These are phyloP conservation scores for Lymantria dispar DNA, from an alignment of 2,888 invertebrate genomes.

Conservation along the genomic window DNA sequence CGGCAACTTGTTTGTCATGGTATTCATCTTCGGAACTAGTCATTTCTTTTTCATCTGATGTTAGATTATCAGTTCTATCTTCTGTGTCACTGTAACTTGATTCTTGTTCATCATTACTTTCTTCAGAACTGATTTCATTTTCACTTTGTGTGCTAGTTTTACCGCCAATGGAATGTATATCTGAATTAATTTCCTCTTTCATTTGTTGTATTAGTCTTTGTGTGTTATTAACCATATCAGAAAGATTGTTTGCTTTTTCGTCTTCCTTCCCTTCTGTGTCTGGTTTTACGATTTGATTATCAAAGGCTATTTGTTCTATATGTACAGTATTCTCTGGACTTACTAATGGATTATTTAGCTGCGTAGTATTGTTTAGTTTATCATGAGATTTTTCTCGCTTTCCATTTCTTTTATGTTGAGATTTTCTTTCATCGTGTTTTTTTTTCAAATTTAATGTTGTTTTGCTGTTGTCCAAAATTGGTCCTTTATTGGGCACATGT, in stretches of 20 bases:
- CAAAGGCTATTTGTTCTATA: not conserved
- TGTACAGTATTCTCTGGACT: not conserved
- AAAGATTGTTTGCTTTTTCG: slow-evolving; percentile 63
- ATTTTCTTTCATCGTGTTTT: not conserved
- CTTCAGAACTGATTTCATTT: slow-evolving; percentile 63
- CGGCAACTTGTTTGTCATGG: slow-evolving; percentile 17
- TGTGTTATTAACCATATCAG: slow-evolving; percentile 83
- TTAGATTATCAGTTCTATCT: slow-evolving; percentile 53
- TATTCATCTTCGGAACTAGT: slow-evolving; percentile 44
- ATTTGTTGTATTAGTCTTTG: slow-evolving; percentile 85
- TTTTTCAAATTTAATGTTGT: not conserved
- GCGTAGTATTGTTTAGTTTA: not conserved
- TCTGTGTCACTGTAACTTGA: slow-evolving; percentile 66
- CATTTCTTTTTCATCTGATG: slow-evolving; percentile 62
- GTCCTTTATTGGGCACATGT: not conserved
- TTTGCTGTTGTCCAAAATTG: not conserved
- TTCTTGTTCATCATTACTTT: slow-evolving; percentile 63
- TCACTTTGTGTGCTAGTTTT: slow-evolving; percentile 73
- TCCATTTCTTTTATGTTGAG: not conserved
- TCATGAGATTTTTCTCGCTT: not conserved
- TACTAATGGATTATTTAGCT: not conserved
- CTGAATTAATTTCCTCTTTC: slow-evolving; percentile 84
- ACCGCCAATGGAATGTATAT: slow-evolving; percentile 78
- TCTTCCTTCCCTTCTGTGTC: slow-evolving; percentile 23
- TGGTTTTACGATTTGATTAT: not conserved